phyloP scores from a whole-genome alignment of 2,888 invertebrate species.

The Leucophora obtusa region DNA sequence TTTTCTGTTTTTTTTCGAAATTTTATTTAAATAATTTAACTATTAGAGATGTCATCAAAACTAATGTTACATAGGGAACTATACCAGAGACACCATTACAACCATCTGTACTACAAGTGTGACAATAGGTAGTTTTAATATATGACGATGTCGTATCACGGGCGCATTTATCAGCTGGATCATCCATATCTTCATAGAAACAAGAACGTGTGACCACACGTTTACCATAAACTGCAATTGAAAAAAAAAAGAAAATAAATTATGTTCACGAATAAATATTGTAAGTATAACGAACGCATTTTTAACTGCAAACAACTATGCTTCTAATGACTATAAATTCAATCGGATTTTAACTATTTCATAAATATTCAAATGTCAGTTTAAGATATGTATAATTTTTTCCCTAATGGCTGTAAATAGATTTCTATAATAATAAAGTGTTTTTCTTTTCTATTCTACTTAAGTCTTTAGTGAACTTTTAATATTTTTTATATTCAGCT shows the following conservation, averaged over 20 bases:
- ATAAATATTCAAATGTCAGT: background rate
- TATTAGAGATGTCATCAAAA: conserved; percentile 65
- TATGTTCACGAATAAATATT: too few relatives aligned
- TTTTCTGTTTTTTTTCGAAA: background rate
- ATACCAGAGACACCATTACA: conserved; percentile 74
- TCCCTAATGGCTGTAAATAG: background rate
- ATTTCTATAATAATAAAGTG: too few relatives aligned
- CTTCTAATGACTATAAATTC: background rate
- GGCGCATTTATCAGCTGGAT: conserved; percentile 76
- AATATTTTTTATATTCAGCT: conserved; percentile 3
- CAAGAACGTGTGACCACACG: conserved; percentile 78
- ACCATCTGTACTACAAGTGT: conserved; percentile 77
- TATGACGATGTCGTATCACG: conserved; percentile 77
- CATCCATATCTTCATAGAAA: conserved; percentile 77
- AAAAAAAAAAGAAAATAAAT: background rate
- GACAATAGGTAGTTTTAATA: conserved; percentile 77
- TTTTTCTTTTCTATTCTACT: too few relatives aligned
- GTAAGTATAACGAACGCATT: background rate
- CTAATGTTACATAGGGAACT: conserved; percentile 68
- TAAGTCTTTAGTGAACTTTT: conserved; percentile 4
- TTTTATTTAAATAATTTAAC: conserved; percentile 59
- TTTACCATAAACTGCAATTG: conserved; percentile 77
- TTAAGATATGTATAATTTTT: background rate
- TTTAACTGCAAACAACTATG: background rate
- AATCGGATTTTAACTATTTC: background rate